Conservation (phyloP, 2,888 invertebrate species). For the Lepas anatifera region DNA sequence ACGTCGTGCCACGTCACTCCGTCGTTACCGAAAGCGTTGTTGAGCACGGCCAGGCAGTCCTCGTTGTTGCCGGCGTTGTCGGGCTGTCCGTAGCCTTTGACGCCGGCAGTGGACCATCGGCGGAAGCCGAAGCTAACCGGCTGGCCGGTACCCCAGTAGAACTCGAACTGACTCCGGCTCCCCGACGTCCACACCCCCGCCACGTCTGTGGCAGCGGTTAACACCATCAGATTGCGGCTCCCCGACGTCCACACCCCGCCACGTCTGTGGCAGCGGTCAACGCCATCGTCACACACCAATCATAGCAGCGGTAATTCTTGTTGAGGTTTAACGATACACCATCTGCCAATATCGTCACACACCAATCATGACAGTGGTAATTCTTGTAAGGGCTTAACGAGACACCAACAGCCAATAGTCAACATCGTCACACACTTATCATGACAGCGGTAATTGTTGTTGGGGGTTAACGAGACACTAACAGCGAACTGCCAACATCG, state of each 20-base stretch:
- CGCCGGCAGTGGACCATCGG: background rate
- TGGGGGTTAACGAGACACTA: no score
- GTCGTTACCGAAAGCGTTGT: background rate
- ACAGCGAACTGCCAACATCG: no score
- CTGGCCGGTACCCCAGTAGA: background rate
- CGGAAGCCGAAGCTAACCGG: background rate
- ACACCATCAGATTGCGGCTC: background rate
- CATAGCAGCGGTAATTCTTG: no score
- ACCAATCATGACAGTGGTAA: no score
- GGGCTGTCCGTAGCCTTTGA: background rate
- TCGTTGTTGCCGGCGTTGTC: constrained; percentile 6
- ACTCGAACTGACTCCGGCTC: background rate
- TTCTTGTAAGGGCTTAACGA: no score
- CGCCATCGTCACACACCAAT: no score
- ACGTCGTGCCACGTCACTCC: constrained; percentile 1
- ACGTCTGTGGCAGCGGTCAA: background rate
- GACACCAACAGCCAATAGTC: no score
- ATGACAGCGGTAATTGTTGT: no score
- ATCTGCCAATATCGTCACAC: no score
- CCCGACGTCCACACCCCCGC: background rate
- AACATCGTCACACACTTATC: no score
- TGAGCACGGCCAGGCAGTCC: background rate
- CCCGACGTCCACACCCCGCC: background rate
- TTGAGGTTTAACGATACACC: no score
- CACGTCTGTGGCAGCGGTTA: background rate